A percentile compares a stretch with the other conserved stretches of the same genome.
These are phyloP conservation scores for Acridotheres tristis DNA, from an alignment of 2,797 vertebrate species.

Conservation along the genomic window DNA sequence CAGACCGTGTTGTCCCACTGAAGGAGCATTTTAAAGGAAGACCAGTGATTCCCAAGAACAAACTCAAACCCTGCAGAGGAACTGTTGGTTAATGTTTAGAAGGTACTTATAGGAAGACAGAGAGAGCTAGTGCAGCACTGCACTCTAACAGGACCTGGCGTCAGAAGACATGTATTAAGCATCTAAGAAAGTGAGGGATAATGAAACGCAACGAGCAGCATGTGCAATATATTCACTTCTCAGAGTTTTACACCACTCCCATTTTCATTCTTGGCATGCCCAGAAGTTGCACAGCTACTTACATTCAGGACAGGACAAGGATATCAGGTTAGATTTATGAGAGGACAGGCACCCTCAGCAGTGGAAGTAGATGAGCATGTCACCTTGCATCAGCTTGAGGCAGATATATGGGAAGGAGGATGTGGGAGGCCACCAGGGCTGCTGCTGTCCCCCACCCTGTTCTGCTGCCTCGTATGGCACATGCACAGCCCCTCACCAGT, in stretches of 20 bases:
- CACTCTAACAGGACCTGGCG: neutral
- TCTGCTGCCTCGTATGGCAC: neutral
- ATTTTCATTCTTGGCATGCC: neutral
- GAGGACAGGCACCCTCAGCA: neutral
- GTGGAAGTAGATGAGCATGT: neutral
- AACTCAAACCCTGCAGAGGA: neutral
- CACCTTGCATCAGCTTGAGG: neutral
- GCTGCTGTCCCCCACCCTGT: rapidly evolving
- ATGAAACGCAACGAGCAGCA: neutral
- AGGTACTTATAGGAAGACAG: neutral
- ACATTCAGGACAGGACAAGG: neutral
- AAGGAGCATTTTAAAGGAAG: neutral
- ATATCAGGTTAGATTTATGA: neutral
- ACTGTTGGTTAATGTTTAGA: neutral
- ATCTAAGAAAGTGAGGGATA: neutral
- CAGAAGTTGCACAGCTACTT: neutral
- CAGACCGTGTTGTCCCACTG: neutral
- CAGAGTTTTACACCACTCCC: neutral
- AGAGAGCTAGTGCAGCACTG: neutral
- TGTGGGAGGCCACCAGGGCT: neutral
- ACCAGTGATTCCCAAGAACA: neutral
- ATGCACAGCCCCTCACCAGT: neutral
- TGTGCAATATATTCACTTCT: neutral
- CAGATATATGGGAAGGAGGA: neutral
- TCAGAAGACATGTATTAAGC: neutral